Evolutionary conservation across 2,113 vertebrate species (phyloP), one percentile per base, ranked within the genome.

Genomic region (Mesembrinibis cayennensis): DNA sequence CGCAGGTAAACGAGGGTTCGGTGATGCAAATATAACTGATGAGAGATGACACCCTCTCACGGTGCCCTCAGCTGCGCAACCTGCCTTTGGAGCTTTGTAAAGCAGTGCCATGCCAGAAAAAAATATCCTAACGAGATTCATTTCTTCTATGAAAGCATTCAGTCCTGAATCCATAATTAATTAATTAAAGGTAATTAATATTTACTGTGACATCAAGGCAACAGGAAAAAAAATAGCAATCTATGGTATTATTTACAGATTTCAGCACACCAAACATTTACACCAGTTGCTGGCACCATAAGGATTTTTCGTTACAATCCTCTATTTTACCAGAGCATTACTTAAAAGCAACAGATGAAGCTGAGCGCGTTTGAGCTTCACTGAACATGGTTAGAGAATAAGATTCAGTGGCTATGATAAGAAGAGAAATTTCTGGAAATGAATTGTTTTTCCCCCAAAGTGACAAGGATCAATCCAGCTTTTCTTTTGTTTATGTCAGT

Each of bases 171-270:
- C 40, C 62, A 9, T 6, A 8, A 21, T 13, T 87, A n/a, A 59
- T 83, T 72, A 73, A 56, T 77, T 22, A 59, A 12, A 62, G 7
- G 23, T 40, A 73, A 69, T 86, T 52, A 55, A 72, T 14, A 13
- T 23, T 47, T 61, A 7, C 87, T 49, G 9, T 45, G n/a, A 38
- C 70, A 56, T 27, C 49, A 26, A 20, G 32, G 21, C 20, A 42
- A 12, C 8, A 13, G 40, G n/a, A 5, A 11, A 20, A 42, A 13
- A 47, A 36, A 0, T 1, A 30, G 6, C 7, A 26, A 0, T 19
- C 19, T 23, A 1, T 45, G 36, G 7, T 21, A 1, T 29, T 42
- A 26, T 2, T 38, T 56, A 10, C 29, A 69, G 44, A 32, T 14
- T 72, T 58, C 79, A 55, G 65, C 78, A n/a, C 74, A 44, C 10